Base-by-base conservation (phyloP, 2,797 vertebrate genomes). In the Allenopithecus nigroviridis region DNA sequence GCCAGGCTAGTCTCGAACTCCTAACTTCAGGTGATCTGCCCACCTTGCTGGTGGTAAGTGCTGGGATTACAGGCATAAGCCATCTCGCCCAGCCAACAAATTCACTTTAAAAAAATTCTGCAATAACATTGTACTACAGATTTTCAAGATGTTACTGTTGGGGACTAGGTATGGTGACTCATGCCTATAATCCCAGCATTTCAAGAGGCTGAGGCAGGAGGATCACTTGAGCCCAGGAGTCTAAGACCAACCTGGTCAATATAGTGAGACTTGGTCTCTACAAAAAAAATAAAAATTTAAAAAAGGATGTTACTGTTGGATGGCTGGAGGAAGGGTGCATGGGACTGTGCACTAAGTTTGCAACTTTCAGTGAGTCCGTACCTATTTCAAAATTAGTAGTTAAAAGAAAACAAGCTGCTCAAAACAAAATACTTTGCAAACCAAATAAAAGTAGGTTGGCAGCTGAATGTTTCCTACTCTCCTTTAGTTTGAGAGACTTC, bases 371-470 rank as follows among this genome's bases (percentile, higher is more conserved):
- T 57, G 64, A 95, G 68, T 74, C 33, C 75, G 4, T 24, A 86
- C 33, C 9, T 39, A 30, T 64, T 94, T 96, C 28, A 72, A 91
- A 89, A 79, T 48, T 39, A 81, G 59, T 94, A 75, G 43, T 50
- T 94, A 46, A 88, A 83, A 59, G 41, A 39, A 76, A 36, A 81
- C 61, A 74, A 92, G 72, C 22, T 39, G 8, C 55, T 70, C 57
- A 24, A 59, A 92, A 96, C n/a, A 74, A 92, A 75, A 61, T 4
- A 59, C 21, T 48, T 43, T 91, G 41, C 41, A 89, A 80, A 87
- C 55, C 41, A 94, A 96, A 84, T 74, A 39, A 94, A 91, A 76
- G 8, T 26, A 83, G 48, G 7, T 19, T 78, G 53, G 21, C n/a
- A 21, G 14, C 5, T 48, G 5, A 24, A 36, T 64, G 79, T 88